Base-by-base conservation (phyloP, 1,140 invertebrate species). In the Heliothis subflexa region DNA sequence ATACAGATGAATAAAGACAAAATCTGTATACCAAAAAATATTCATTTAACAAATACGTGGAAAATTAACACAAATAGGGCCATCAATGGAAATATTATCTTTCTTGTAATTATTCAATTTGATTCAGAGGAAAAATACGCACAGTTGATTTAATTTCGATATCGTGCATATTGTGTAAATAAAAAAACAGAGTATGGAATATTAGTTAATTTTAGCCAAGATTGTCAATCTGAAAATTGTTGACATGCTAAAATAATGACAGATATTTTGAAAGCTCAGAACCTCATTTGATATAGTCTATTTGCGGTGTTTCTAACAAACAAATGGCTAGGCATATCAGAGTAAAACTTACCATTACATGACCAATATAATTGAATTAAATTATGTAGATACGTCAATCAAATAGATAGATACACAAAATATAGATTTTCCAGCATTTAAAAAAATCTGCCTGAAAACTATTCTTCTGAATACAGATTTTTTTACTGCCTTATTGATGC, bases 401-500 rank as follows among this genome's bases (percentile, higher is more conserved):
- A 13, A 66, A 21, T 21, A 66, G 10, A 16, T 21, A 66, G 62
- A 40, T 18, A 40, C 33, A 40, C 33, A 70, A 70, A 45, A 40
- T 40, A 62, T 28, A 70, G 33, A 7, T 64, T 45, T n/a, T 16
- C 3, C 13, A 62, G 14, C 5, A 47, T 66, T 13, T 21, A 21
- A 66, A 11, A 12, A 49, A 66, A 49, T 66, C 45, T 66, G 45
- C 25, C 1, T 10, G 16, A 21, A 21, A 62, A 49, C 3, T 21
- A 14, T 2, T 21, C 18, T 11, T 55, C 16, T 55, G n/a, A 3
- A 9, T 54, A 16, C 14, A 16, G 50, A n/a, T 18, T 52, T 14
- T 28, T 18, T 52, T 59, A 12, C 25, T 59, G 55, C 25, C 3
- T 70, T 21, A 68, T 50, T 68, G 64, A 68, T 68, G 45, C 64